Percentiles rank a stretch among this genome's conserved stretches.
Evolutionary conservation across 1,140 invertebrate genomes (phyloP).

Genomic region (Aricia agestis): DNA sequence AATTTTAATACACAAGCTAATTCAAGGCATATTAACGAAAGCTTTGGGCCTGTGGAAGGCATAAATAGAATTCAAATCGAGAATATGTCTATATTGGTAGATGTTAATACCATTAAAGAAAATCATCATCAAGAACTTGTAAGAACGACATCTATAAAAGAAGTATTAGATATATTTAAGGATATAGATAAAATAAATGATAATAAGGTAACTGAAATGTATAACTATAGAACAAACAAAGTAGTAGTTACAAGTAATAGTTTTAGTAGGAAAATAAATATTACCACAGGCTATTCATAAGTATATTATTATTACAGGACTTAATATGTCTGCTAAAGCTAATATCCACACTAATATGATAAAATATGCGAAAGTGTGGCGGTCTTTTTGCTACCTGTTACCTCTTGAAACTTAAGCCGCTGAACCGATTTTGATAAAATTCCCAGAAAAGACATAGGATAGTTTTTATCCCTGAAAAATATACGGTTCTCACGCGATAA

Average conservation of each 20-base stretch:
- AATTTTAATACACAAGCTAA: constrained; percentile 14
- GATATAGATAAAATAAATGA: neutral
- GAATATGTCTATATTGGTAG: neutral
- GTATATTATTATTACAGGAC: too few species aligned
- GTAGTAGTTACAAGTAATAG: too few species aligned
- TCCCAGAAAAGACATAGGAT: too few species aligned
- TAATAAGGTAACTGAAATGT: neutral
- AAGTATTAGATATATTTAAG: neutral
- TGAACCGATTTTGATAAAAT: too few species aligned
- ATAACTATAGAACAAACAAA: neutral
- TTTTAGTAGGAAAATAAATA: too few species aligned
- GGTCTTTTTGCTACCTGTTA: too few species aligned
- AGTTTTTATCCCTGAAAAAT: too few species aligned
- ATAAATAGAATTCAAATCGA: neutral
- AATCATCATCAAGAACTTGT: neutral
- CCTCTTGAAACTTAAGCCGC: too few species aligned
- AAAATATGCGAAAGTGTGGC: too few species aligned
- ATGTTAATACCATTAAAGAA: neutral
- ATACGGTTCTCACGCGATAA: neutral
- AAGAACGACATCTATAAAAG: neutral
- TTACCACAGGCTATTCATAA: too few species aligned
- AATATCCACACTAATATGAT: too few species aligned
- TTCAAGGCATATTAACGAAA: constrained; percentile 16
- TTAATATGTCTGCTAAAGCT: too few species aligned
- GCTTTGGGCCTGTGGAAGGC: neutral